Percentiles rank a stretch among this genome's conserved stretches.
phyloP scores from a whole-genome alignment of 2,113 vertebrate genomes.

The Quiscalus mexicanus region DNA sequence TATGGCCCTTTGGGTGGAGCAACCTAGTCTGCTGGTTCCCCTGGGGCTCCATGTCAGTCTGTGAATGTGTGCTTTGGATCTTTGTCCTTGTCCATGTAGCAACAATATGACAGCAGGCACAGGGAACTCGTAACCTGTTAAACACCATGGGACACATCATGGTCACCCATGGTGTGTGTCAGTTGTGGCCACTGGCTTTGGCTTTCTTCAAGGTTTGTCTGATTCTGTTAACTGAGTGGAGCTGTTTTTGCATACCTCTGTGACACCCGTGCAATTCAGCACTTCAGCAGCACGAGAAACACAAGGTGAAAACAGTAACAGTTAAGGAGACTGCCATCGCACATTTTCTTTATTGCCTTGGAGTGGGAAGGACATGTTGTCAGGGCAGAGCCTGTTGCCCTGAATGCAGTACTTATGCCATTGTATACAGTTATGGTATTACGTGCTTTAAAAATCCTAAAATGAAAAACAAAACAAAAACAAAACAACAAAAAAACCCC shows the following conservation, averaged over 20 bases:
- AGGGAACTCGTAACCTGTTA: not conserved
- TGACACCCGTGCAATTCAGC: not conserved
- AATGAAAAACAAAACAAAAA: not conserved
- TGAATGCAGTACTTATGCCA: not conserved
- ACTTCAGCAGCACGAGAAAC: not conserved
- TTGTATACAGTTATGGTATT: not conserved
- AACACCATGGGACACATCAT: not conserved
- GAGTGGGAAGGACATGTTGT: not conserved
- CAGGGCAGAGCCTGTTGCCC: not conserved
- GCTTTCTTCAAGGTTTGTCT: not conserved
- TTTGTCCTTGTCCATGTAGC: not conserved
- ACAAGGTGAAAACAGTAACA: not conserved
- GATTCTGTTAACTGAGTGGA: not conserved
- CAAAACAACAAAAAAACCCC: not conserved
- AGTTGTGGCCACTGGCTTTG: not conserved
- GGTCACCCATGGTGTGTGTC: not conserved
- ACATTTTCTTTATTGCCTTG: not conserved
- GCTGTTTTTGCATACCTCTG: accelerated
- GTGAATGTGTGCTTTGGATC: not conserved
- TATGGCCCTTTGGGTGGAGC: not conserved
- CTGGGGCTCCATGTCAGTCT: no score
- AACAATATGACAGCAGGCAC: not conserved
- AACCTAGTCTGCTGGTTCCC: accelerated
- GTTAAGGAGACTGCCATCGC: not conserved
- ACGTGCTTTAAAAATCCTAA: not conserved